These are phyloP conservation scores for Osmerus mordax DNA, from an alignment of 2,113 vertebrate genomes.

Conservation along the genomic window DNA sequence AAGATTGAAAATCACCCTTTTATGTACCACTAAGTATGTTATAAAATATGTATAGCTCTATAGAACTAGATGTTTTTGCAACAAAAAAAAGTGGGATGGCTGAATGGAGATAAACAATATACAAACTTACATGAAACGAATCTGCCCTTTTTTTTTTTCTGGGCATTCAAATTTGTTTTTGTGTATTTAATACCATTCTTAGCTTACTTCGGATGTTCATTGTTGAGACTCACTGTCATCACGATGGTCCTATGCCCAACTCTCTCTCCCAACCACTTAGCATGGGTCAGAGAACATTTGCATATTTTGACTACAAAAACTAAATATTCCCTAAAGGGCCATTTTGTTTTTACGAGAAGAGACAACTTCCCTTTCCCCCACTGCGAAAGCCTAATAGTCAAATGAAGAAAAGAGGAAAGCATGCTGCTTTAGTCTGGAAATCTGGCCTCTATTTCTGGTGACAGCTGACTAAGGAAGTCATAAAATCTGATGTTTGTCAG, in stretches of 20 bases:
- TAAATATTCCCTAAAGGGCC: background rate
- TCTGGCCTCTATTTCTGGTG: slow-evolving; percentile 18
- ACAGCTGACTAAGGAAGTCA: slow-evolving; percentile 31
- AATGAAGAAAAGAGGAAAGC: slow-evolving; percentile 45
- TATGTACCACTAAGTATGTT: no score
- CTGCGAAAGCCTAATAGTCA: slow-evolving; percentile 25
- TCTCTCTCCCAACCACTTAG: background rate
- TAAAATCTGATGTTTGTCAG: slow-evolving; percentile 7
- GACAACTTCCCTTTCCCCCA: slow-evolving; percentile 49
- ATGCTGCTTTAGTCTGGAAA: slow-evolving; percentile 12
- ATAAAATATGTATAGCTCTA: no score
- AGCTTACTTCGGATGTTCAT: no score
- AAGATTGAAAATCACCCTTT: no score
- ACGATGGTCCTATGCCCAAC: background rate
- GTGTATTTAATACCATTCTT: no score
- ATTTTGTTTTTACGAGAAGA: slow-evolving; percentile 45
- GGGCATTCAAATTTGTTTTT: no score
- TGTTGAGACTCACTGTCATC: no score
- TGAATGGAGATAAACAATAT: no score
- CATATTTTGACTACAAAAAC: slow-evolving; percentile 10
- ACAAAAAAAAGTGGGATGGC: no score
- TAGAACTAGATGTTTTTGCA: no score
- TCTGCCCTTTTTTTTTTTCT: no score
- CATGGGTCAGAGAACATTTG: background rate
- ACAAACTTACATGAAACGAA: no score